Evolutionary conservation across 2,888 invertebrate species (phyloP).

Genomic region (Oligia strigilis): DNA sequence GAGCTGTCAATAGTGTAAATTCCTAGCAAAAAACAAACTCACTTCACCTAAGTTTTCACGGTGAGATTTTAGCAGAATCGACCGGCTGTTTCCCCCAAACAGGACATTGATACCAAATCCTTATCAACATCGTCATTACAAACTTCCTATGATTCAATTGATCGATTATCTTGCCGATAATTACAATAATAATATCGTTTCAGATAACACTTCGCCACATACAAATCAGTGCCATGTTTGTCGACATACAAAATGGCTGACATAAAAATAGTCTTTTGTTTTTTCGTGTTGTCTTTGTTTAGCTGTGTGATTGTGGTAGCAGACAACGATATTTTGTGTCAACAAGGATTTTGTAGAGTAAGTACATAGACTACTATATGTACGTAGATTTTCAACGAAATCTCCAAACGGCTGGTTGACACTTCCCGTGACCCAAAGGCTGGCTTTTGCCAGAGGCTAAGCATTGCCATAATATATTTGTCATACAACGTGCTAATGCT

Average conservation of each 20-base stretch:
- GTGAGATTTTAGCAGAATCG: no score
- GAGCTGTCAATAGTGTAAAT: no score
- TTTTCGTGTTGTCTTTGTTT: constrained; percentile 69
- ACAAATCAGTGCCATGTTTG: constrained; percentile 72
- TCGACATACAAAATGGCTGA: constrained; percentile 75
- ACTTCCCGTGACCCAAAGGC: no score
- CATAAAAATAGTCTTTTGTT: constrained; percentile 68
- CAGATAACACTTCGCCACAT: constrained; percentile 42
- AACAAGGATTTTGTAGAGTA: constrained; percentile 82
- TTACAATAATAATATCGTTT: constrained; percentile 57
- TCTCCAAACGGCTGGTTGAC: no score
- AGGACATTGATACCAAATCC: constrained; percentile 7
- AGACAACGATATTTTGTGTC: constrained; percentile 75
- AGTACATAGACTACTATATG: constrained; percentile 50
- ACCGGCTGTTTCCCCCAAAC: background rate
- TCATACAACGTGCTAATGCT: no score
- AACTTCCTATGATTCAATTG: constrained; percentile 30
- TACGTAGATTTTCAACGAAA: no score
- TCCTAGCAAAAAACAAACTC: no score
- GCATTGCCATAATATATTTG: no score
- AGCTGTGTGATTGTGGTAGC: constrained; percentile 57
- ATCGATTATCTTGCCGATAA: constrained; percentile 64
- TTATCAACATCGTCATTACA: constrained; percentile 49
- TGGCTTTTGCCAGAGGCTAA: no score
- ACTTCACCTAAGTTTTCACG: no score